phyloP scores from a whole-genome alignment of 1,140 invertebrate genomes.

The Tetragonula clypearis region DNA sequence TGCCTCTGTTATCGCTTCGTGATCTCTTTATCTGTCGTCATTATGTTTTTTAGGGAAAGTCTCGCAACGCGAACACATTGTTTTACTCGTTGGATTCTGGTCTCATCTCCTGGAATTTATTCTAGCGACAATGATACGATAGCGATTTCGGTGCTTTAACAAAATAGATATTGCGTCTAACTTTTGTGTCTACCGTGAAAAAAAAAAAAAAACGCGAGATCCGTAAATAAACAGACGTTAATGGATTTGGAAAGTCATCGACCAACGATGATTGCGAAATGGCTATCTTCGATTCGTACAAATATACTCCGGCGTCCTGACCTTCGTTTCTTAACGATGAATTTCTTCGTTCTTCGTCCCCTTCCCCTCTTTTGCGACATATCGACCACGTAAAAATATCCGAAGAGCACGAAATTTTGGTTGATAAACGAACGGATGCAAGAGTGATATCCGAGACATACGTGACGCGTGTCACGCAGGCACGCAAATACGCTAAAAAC shows the following conservation, averaged over 20 bases:
- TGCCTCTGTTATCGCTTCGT: background rate
- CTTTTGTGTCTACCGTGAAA: background rate
- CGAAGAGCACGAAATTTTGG: background rate
- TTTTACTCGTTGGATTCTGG: background rate
- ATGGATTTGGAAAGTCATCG: constrained; percentile 10
- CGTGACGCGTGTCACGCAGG: constrained; percentile 21
- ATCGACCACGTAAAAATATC: background rate
- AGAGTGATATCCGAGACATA: background rate
- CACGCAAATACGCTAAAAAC: background rate
- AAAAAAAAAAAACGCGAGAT: too few relatives aligned
- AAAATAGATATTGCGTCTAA: background rate
- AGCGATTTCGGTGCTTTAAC: background rate
- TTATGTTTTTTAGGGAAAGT: background rate
- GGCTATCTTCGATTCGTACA: constrained; percentile 10
- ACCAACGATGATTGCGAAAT: constrained; percentile 14
- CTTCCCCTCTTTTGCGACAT: background rate
- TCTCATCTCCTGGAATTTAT: background rate
- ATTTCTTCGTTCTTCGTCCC: background rate
- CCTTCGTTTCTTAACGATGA: background rate
- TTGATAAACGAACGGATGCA: too few relatives aligned
- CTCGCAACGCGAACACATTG: background rate
- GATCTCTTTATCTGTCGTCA: constrained; percentile 4
- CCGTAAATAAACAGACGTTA: constrained; percentile 10
- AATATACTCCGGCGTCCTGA: background rate
- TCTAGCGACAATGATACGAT: background rate